phyloP scores from a whole-genome alignment of 2,113 vertebrate genomes.

The Gobio gobio region DNA sequence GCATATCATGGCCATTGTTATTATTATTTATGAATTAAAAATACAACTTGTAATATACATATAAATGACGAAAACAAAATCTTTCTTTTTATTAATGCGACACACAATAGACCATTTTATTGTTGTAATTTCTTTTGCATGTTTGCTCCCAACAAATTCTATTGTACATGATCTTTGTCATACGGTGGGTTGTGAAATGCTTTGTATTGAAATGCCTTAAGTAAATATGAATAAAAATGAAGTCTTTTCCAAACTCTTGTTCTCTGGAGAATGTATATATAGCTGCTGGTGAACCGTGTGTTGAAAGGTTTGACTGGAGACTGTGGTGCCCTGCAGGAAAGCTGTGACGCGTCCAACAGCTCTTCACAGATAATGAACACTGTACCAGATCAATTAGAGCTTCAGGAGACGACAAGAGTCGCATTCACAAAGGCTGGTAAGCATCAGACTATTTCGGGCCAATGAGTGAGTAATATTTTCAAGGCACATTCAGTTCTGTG shows the following conservation, averaged over 20 bases:
- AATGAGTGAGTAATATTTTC: slow-evolving; percentile 15
- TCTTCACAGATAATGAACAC: slow-evolving; percentile 27
- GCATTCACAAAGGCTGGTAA: not conserved
- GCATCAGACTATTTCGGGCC: not conserved
- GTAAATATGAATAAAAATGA: slow-evolving; percentile 75
- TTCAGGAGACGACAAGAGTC: not conserved
- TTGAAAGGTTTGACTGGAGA: not conserved
- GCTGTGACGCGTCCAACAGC: not conserved
- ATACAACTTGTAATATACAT: slow-evolving; percentile 3
- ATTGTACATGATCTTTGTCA: slow-evolving; percentile 81
- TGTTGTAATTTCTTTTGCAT: slow-evolving; percentile 65
- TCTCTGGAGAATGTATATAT: not conserved
- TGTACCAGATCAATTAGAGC: slow-evolving; percentile 1
- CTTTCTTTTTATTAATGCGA: not conserved
- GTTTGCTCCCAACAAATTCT: slow-evolving; percentile 68
- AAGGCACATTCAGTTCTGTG: not conserved
- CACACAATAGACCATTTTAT: slow-evolving; percentile 47
- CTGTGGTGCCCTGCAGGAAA: not conserved
- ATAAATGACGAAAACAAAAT: not conserved
- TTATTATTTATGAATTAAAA: not conserved
- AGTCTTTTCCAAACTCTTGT: slow-evolving; percentile 69
- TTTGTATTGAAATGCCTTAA: slow-evolving; percentile 86
- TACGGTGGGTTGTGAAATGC: slow-evolving; percentile 80
- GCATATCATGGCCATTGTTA: slow-evolving; percentile 71
- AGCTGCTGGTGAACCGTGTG: not conserved